Percentiles rank a stretch among this genome's conserved stretches.
Evolutionary conservation across 2,113 vertebrate species (phyloP).

Genomic region (Lepus americanus): DNA sequence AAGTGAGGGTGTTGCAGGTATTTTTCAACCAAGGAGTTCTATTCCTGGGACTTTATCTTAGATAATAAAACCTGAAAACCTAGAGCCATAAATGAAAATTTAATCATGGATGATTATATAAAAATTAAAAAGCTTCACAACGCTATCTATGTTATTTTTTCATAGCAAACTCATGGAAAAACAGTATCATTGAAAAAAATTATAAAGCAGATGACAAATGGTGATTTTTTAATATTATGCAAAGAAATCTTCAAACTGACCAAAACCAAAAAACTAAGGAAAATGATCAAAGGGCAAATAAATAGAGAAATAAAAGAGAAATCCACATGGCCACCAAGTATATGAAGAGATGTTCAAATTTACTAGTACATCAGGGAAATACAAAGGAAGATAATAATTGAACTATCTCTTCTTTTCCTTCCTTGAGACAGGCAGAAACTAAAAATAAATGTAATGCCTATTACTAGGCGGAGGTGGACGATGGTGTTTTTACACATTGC

Average conservation of each 20-base stretch:
- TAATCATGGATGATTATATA: background rate
- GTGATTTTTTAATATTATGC: background rate
- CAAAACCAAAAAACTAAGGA: background rate
- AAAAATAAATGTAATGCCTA: background rate
- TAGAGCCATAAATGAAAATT: background rate
- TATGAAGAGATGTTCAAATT: background rate
- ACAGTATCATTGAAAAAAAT: background rate
- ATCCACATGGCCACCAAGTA: background rate
- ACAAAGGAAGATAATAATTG: background rate
- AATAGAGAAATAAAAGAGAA: background rate
- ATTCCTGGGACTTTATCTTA: background rate
- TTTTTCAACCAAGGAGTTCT: background rate
- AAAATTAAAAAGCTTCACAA: constrained; percentile 25
- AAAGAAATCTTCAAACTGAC: background rate
- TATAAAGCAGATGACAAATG: background rate
- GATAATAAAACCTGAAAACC: background rate
- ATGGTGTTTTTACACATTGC: background rate
- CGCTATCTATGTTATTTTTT: background rate
- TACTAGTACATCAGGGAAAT: constrained; percentile 29
- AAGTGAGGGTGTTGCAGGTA: background rate
- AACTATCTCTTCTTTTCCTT: background rate
- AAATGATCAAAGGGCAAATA: background rate
- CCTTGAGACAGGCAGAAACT: background rate
- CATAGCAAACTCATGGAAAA: background rate
- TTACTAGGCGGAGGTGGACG: background rate